Base-by-base conservation (phyloP, 2,113 vertebrate genomes). In the Petromus typicus region DNA sequence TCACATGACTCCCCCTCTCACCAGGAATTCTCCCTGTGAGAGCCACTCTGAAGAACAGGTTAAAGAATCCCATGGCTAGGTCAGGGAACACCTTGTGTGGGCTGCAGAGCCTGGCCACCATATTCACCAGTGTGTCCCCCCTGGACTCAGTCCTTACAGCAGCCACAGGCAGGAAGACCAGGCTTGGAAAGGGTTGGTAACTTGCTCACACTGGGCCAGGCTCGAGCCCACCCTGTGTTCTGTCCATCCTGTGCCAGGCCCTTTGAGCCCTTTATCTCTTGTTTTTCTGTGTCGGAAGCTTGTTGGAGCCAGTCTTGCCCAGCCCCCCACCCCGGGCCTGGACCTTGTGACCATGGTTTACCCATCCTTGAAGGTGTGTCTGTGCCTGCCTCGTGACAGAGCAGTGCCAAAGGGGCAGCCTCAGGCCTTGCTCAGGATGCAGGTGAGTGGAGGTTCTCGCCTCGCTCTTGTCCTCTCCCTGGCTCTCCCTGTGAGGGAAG, bases 1-100 rank as follows among this genome's bases (percentile, higher is more conserved):
- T 30, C 0, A 0, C 3, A 2, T 80, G 9, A 23, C 7, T 5
- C 43, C 12, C 10, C 57, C 76, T 64, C 89, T 64, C 1, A 1
- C 69, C 67, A 34, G n/a, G 30, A 86, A 37, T 30, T 45, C 81
- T 75, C 7, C 4, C 37, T n/a, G 6, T 8, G 14, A 20, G 17
- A 14, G n/a, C 18, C 59, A 51, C 17, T 37, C 37, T 22, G 32
- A 40, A 56, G 80, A 17, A 25, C 34, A 84, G 59, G 67, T 67
- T 22, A 23, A 64, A 86, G 88, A 63, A 40, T 43, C 67, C 16
- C 69, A 7, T 25, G 48, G 54, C 63, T 61, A 4, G 11, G 57
- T 34, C 56, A 32, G 25, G 17, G 43, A 22, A 32, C 13, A 17
- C 34, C 57, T n/a, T 20, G 40, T 73, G 20, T 17, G 59, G 51